phyloP scores from a whole-genome alignment of 2,113 vertebrate genomes.

The Varanus salvator region DNA sequence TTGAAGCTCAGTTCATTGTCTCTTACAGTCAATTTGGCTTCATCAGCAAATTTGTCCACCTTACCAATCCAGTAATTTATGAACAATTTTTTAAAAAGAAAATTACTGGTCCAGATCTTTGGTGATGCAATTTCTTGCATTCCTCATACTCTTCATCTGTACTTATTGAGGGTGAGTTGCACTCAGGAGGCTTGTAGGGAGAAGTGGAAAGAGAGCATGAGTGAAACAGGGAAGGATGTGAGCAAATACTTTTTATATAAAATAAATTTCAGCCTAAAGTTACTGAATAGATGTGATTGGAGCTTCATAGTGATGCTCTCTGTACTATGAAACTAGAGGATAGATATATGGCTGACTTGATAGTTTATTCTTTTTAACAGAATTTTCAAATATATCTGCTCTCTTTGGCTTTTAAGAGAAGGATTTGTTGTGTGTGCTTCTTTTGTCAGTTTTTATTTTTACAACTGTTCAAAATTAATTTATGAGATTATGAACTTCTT shows the following conservation, averaged over 20 bases:
- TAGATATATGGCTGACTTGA: no score
- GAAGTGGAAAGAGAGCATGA: not conserved
- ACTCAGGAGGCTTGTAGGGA: not conserved
- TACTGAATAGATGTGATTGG: not conserved
- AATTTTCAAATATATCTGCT: no score
- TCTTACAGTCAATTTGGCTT: no score
- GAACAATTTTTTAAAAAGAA: not conserved
- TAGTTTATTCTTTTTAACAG: no score
- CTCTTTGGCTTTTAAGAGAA: no score
- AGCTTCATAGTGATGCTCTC: no score
- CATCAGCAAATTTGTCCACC: not conserved
- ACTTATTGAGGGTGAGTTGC: not conserved
- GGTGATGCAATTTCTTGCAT: not conserved
- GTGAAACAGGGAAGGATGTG: not conserved
- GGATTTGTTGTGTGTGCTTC: no score
- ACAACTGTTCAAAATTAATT: no score
- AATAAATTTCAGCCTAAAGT: not conserved
- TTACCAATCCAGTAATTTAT: not conserved
- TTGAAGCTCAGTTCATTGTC: no score
- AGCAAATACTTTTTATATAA: not conserved
- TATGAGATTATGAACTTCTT: no score
- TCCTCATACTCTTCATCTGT: not conserved
- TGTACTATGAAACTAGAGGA: no score
- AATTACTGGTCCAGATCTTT: not conserved
- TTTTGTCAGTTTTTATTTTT: no score